Base-by-base conservation (phyloP, 2,113 vertebrate genomes). In the Chitala chitala region DNA sequence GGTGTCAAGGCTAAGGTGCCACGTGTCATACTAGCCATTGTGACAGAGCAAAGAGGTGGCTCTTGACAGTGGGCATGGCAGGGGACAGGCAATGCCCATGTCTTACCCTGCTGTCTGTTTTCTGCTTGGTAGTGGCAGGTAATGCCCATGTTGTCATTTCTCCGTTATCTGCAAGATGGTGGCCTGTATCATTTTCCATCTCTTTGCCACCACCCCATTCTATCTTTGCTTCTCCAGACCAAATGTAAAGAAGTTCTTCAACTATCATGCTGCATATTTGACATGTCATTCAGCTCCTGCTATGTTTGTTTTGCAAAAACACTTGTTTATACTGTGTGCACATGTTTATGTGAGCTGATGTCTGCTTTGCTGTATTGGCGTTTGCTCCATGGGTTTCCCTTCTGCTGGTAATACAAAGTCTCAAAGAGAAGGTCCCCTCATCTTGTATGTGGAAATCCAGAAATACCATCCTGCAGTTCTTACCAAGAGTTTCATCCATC, bases 1-100 rank as follows among this genome's bases (percentile, higher is more conserved):
- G 29, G 38, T 54, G 72, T 56, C 20, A 55, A 63, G 36, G 69
- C 38, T 26, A 38, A n/a, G 59, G 46, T 68, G 26, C 58, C 48
- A 53, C 17, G 36, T n/a, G 12, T 71, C 48, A 53, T 31, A 50
- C 48, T 26, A 38, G 53, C 7, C 31, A 58, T 51, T 33, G 36
- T 26, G 10, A 40, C 13, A 29, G n/a, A 38, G 40, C 33, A 31
- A 48, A 13, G n/a, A 17, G 46, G 61, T n/a, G 22, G 63, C 63
- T 42, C 33, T 20, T 65, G 63, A 65, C 63, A 38, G 4, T 9
- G 22, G 33, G 63, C 38, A 65, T n/a, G 29, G 44, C 46, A 17
- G 42, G 42, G 22, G 33, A 36, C 38, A 65, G 33, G 29, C 46
- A 46, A 17, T 22, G 42, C 29, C 29, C 24, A 29, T 26, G 13